Conservation (phyloP, 2,888 invertebrate species). For the Drosophila robusta region DNA sequence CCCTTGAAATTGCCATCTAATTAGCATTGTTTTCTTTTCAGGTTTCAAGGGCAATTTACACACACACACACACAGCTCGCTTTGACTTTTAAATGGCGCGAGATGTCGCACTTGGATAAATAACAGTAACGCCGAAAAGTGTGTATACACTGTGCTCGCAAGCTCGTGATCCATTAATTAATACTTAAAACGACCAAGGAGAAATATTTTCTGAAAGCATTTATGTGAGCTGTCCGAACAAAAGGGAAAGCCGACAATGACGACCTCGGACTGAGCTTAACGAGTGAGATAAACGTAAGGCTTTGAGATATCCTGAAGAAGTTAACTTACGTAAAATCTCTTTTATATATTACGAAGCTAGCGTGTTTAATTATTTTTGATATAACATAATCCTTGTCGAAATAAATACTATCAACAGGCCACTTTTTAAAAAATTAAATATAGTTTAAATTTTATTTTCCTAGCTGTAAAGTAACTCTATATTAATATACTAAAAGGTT, state of each 20-base stretch:
- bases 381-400: too few species aligned
- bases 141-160: slow-evolving; percentile 21
- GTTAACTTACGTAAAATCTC: too few species aligned
- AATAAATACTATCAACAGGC: too few species aligned
- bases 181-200: slow-evolving; percentile 26
- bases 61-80: background rate
- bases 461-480: too few species aligned
- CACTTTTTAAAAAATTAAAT: too few species aligned
- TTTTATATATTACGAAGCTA: too few species aligned
- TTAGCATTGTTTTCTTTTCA: slow-evolving; percentile 51
- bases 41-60: slow-evolving; percentile 23
- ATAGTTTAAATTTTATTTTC: too few species aligned
- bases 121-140: slow-evolving; percentile 20
- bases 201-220: slow-evolving; percentile 41
- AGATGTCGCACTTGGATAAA: slow-evolving; percentile 60
- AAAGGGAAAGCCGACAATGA: slow-evolving; percentile 9
- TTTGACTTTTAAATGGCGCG: slow-evolving; percentile 23
- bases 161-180: slow-evolving; percentile 64
- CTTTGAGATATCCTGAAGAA: background rate
- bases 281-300: too few species aligned
- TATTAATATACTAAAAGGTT: too few species aligned
- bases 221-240: slow-evolving; percentile 11
- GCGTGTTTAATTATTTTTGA: too few species aligned
- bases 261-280: slow-evolving; percentile 37
- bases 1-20: slow-evolving; percentile 45